Percentiles rank a stretch among this genome's conserved stretches.
Conservation (phyloP, 92 coral and sea anemone species). For the Zoanthus gigantus region DNA sequence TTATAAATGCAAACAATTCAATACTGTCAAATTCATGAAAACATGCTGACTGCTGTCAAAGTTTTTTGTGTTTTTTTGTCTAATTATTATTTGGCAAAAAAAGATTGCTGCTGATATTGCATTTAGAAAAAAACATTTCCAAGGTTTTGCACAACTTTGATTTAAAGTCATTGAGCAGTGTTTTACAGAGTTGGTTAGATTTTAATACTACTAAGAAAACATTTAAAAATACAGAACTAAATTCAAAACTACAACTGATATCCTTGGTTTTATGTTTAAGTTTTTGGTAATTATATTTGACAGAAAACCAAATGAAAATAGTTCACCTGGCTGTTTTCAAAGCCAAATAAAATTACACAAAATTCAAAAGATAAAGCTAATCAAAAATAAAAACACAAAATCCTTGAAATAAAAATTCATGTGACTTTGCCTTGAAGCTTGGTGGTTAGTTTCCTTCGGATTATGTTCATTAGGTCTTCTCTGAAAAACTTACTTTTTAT, state of each 20-base stretch:
- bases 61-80: neutral
- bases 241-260: neutral
- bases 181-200: neutral
- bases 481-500: neutral
- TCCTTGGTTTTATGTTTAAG: neutral
- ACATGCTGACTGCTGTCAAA: neutral
- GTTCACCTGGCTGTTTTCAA: neutral
- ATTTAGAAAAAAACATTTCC: neutral
- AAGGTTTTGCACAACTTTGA: neutral
- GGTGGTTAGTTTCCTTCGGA: conserved; percentile 37
- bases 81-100: neutral
- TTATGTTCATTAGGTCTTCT: conserved; percentile 27
- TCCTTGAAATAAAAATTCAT: neutral
- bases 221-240: neutral
- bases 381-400: neutral
- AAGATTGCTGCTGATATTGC: neutral
- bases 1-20: neutral
- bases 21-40: neutral
- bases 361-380: neutral
- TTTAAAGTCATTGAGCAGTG: neutral
- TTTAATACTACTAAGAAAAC: neutral
- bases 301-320: neutral
- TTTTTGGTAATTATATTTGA: neutral
- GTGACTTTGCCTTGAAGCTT: conserved; percentile 42
- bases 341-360: neutral